phyloP scores from a whole-genome alignment of 2,113 vertebrate genomes.

The Hippocampus guttulatus region DNA sequence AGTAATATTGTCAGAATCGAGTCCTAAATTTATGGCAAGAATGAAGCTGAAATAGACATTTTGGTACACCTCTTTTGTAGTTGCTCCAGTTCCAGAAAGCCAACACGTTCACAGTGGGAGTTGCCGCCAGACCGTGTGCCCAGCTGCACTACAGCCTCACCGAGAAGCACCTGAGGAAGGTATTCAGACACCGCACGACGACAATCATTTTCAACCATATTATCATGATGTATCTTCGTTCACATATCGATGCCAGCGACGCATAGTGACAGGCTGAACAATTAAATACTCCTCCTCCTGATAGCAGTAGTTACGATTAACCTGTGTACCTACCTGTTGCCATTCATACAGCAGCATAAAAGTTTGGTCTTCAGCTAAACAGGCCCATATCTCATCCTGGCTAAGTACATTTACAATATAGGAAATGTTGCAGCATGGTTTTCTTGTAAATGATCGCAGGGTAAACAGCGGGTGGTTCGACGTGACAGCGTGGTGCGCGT shows the following conservation, averaged over 20 bases:
- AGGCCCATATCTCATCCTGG: not conserved
- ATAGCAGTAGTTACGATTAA: not conserved
- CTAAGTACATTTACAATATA: not conserved
- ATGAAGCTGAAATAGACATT: not conserved
- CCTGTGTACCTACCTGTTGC: not conserved
- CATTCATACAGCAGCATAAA: not conserved
- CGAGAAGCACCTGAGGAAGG: conserved; percentile 75
- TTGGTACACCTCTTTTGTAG: conserved; percentile 53
- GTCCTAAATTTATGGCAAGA: not conserved
- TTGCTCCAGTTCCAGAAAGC: conserved; percentile 80
- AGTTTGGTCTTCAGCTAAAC: not conserved
- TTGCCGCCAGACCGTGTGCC: conserved; percentile 77
- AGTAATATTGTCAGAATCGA: not conserved
- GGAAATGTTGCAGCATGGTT: not conserved
- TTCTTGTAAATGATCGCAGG: conserved; percentile 41
- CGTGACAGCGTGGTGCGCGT: conserved; percentile 64
- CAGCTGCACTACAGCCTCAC: conserved; percentile 78
- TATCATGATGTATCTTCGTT: not conserved
- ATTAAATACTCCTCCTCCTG: not conserved
- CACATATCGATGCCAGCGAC: not conserved
- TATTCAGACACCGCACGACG: conserved; percentile 25
- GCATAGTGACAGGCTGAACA: not conserved
- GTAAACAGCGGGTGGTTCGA: conserved; percentile 66
- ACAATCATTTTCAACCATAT: too few species aligned
- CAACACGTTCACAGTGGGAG: conserved; percentile 67